These are phyloP conservation scores for Marronus borbonicus DNA, from an alignment of 2,888 invertebrate species.

Conservation along the genomic window DNA sequence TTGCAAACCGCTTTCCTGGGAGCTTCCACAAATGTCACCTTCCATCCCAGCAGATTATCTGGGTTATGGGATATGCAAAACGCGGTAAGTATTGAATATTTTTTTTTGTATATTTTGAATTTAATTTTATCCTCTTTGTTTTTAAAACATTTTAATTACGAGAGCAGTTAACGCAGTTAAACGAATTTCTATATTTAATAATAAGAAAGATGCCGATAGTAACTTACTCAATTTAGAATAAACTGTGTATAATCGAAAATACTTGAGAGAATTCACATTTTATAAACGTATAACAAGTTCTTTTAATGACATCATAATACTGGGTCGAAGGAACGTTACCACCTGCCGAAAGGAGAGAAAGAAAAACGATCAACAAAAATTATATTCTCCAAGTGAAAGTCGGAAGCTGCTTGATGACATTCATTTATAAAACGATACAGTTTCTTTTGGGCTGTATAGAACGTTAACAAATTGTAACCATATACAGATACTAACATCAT, in stretches of 20 bases:
- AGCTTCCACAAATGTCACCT: conserved; percentile 78
- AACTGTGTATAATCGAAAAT: no score
- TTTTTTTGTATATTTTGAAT: neutral
- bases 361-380: neutral
- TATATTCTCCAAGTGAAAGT: neutral
- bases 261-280: no score
- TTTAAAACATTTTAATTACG: no score
- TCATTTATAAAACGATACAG: conserved; percentile 9
- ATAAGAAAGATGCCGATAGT: no score
- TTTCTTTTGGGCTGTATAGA: neutral
- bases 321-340: neutral
- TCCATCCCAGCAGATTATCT: conserved; percentile 83
- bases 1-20: conserved; percentile 80
- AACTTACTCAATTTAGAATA: no score
- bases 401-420: conserved; percentile 13
- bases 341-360: neutral
- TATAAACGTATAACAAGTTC: no score
- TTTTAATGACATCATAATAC: no score
- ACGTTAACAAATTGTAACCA: neutral
- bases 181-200: no score
- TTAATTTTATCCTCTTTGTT: neutral
- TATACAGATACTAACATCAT: neutral
- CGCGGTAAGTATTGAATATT: conserved; percentile 72
- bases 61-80: conserved; percentile 85
- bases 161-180: no score